Evolutionary conservation across 35 echinoderm and acorn worm genomes (phyloP).

Genomic region (Acanthaster planci): DNA sequence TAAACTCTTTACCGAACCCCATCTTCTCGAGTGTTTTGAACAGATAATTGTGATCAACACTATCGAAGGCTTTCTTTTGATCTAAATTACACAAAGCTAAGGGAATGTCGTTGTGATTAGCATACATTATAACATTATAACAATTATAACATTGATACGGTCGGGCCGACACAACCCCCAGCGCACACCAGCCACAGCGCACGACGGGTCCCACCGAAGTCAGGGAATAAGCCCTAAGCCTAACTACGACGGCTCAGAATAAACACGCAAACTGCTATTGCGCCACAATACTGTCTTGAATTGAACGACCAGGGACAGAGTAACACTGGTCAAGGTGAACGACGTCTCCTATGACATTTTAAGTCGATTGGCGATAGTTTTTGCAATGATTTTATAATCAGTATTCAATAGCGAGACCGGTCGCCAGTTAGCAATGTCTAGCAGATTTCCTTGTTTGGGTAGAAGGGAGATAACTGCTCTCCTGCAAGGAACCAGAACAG

Average conservation of each 20-base stretch:
- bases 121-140: not conserved
- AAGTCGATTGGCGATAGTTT: not conserved
- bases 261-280: no score
- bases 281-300: not conserved
- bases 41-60: not conserved
- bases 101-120: not conserved
- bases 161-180: no score
- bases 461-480: constrained; percentile 42
- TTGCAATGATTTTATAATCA: not conserved
- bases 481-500: not conserved
- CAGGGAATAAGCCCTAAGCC: no score
- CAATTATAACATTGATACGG: not conserved
- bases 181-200: no score
- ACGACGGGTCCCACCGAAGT: no score
- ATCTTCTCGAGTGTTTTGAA: constrained; percentile 13
- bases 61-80: constrained; percentile 10
- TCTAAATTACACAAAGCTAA: not conserved
- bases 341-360: not conserved
- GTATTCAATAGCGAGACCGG: constrained; percentile 12
- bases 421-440: constrained; percentile 41
- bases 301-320: not conserved
- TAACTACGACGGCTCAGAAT: no score
- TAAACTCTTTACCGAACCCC: constrained; percentile 19
- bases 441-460: constrained; percentile 37
- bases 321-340: not conserved